Conservation (phyloP, 2,797 vertebrate genomes). For the Falco novaeseelandiae region DNA sequence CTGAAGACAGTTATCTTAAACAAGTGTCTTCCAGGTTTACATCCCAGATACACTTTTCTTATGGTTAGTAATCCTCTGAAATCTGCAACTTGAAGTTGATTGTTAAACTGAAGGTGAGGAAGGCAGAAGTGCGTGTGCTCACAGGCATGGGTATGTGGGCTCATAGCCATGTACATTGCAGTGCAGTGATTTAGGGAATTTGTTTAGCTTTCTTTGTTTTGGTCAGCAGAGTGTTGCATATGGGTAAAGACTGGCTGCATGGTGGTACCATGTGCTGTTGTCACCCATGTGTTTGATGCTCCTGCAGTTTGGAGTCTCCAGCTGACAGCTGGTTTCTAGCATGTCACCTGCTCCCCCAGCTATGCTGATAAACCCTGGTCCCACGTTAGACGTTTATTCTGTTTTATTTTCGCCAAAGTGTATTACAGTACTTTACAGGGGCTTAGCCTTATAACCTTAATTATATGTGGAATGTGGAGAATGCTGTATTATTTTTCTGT, state of each 20-base stretch:
- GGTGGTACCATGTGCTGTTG: accelerated
- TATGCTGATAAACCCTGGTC: background rate
- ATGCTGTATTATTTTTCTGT: constrained; percentile 80
- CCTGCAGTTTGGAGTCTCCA: background rate
- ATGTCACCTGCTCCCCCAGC: accelerated
- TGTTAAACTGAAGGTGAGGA: background rate
- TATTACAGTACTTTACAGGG: constrained; percentile 24
- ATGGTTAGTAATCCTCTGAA: background rate
- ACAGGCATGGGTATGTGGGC: accelerated
- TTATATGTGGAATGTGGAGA: constrained; percentile 86
- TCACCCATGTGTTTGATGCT: accelerated
- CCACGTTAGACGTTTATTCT: background rate
- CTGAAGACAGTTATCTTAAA: background rate
- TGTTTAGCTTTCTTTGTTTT: background rate
- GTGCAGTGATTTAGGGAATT: accelerated
- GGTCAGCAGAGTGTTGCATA: accelerated
- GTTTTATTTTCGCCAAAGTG: background rate
- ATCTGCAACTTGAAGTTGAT: background rate
- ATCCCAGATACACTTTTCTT: background rate
- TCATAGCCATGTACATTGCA: accelerated
- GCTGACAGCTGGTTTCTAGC: background rate
- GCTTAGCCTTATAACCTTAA: constrained; percentile 82
- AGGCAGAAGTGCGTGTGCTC: accelerated
- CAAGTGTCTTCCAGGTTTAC: background rate
- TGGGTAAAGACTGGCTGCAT: background rate